phyloP scores from a whole-genome alignment of 2,113 vertebrate genomes.

The Sylvietta virens region DNA sequence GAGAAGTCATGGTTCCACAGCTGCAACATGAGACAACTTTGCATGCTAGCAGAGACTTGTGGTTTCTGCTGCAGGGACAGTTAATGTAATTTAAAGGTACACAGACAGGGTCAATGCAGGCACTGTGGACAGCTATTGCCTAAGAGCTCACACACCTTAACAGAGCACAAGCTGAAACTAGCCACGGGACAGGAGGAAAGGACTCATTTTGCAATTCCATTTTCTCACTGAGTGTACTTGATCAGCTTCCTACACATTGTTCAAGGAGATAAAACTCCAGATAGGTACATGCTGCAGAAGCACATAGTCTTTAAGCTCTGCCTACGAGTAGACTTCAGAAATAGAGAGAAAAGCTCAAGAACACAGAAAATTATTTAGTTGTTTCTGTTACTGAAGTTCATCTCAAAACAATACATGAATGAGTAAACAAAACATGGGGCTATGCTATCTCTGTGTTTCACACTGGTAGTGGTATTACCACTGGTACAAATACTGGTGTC shows the following conservation, averaged over 20 bases:
- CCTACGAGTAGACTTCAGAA: background rate
- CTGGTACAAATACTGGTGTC: background rate
- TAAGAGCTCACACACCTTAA: background rate
- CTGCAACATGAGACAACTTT: background rate
- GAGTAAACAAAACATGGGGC: background rate
- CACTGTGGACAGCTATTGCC: background rate
- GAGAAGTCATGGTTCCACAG: background rate
- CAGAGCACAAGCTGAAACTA: background rate
- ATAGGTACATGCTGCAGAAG: background rate
- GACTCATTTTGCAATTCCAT: background rate
- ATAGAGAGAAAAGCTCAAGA: background rate
- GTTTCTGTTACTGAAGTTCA: background rate
- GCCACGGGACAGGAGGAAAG: background rate
- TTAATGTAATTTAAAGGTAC: background rate
- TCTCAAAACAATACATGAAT: background rate
- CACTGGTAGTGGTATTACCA: background rate
- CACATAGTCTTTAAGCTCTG: background rate
- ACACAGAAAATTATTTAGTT: background rate
- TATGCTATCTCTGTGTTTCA: background rate
- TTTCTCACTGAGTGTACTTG: background rate
- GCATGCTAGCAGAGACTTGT: background rate
- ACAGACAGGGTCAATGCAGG: accelerated
- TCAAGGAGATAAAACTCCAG: background rate
- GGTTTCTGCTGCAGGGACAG: background rate
- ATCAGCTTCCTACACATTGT: background rate